Evolutionary conservation across 1,140 invertebrate species (phyloP).

Genomic region (Platorchestia sp.): DNA sequence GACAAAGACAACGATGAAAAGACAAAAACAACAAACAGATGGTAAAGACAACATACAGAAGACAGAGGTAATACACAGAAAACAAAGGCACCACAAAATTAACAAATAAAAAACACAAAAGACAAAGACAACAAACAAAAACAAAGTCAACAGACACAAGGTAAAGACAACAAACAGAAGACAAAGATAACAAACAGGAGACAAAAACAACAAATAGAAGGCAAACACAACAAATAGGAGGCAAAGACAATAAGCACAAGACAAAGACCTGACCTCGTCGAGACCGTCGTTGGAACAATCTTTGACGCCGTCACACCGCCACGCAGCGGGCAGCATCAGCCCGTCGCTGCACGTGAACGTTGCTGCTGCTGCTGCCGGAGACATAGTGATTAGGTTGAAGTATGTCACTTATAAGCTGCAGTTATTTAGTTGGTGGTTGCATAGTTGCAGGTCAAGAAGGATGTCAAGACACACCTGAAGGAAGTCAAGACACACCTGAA

Average conservation of each 20-base stretch:
- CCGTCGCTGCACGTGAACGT: slow-evolving; percentile 60
- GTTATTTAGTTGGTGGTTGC: no score
- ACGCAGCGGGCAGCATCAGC: slow-evolving; percentile 58
- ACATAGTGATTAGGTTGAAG: no score
- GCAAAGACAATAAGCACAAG: no score
- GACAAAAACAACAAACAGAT: not conserved
- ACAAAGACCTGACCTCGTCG: slow-evolving; percentile 58
- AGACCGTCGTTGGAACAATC: slow-evolving; percentile 65
- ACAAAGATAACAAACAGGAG: no score
- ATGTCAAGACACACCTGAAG: no score
- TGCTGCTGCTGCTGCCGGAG: not conserved
- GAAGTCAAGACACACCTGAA: no score
- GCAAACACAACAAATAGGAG: no score
- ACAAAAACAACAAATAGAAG: no score
- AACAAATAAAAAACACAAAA: not conserved
- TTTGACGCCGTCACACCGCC: slow-evolving; percentile 65
- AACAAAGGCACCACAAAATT: not conserved
- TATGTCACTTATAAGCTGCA: no score
- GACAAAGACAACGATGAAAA: not conserved
- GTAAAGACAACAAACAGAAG: no score
- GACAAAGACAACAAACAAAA: not conserved
- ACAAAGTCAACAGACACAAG: not conserved
- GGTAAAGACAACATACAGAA: not conserved
- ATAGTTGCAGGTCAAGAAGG: no score
- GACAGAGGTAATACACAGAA: not conserved